Conservation (phyloP, 1,140 invertebrate species). For the Kradibia gibbosae region DNA sequence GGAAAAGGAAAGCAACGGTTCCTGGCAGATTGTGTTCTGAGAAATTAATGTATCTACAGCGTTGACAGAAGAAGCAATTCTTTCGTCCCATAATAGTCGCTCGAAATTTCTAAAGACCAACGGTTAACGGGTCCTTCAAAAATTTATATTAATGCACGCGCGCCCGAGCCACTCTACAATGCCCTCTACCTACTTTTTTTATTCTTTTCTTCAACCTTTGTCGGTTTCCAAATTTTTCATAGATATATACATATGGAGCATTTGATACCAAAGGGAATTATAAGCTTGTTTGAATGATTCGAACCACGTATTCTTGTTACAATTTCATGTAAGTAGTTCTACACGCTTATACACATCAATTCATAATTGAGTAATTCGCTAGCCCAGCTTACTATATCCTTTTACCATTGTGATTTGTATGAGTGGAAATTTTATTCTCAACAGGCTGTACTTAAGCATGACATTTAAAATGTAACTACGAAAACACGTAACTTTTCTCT, state of each 20-base stretch:
- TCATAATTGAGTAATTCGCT: too few relatives aligned
- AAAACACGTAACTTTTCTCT: too few relatives aligned
- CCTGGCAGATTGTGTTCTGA: slow-evolving; percentile 60
- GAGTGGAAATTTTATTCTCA: neutral
- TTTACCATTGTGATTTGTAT: neutral
- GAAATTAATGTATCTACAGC: slow-evolving; percentile 62
- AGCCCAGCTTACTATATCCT: too few relatives aligned
- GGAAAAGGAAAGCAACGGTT: slow-evolving; percentile 38
- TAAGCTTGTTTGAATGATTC: neutral
- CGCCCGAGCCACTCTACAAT: slow-evolving; percentile 51
- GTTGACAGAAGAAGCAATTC: slow-evolving; percentile 23
- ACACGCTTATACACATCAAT: neutral
- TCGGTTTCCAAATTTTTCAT: neutral
- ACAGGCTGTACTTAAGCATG: too few relatives aligned
- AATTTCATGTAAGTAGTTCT: neutral
- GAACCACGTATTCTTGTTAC: neutral
- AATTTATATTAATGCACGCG: slow-evolving; percentile 59
- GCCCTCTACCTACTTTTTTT: slow-evolving; percentile 33
- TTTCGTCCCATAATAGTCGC: slow-evolving; percentile 54
- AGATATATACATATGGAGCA: neutral
- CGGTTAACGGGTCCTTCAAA: slow-evolving; percentile 64
- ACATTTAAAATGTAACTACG: too few relatives aligned
- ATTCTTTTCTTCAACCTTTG: slow-evolving; percentile 21
- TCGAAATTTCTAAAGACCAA: slow-evolving; percentile 61
- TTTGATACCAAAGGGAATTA: neutral